Evolutionary conservation across 2,888 invertebrate species (phyloP).

Genomic region (Drosophila stalkeri): DNA sequence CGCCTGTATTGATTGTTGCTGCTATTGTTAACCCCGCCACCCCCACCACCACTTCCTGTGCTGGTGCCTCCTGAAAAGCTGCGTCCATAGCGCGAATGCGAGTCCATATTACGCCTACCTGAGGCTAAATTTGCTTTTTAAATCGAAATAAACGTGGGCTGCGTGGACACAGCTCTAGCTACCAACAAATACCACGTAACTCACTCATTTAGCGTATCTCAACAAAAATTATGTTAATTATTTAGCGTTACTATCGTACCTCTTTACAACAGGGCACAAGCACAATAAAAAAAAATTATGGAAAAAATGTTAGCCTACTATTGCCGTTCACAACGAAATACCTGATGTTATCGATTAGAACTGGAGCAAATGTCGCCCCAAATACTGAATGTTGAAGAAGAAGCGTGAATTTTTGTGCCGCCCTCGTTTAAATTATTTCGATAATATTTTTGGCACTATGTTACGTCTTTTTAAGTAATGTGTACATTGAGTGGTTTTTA

Average conservation of each 20-base stretch:
- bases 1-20: slow-evolving; percentile 78
- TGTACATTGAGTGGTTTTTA: background rate
- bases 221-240: background rate
- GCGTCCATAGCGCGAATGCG: slow-evolving; percentile 77
- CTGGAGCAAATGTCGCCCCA: background rate
- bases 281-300: slow-evolving; percentile 28
- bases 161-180: slow-evolving; percentile 13
- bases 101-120: slow-evolving; percentile 74
- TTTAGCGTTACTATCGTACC: background rate
- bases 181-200: slow-evolving; percentile 29
- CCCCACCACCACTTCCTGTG: slow-evolving; percentile 17
- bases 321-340: slow-evolving; percentile 44
- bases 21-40: slow-evolving; percentile 43
- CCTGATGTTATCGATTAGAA: slow-evolving; percentile 37
- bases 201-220: slow-evolving; percentile 42
- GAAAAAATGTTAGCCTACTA: slow-evolving; percentile 47
- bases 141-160: slow-evolving; percentile 20
- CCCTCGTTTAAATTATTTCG: background rate
- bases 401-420: background rate
- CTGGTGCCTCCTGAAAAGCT: slow-evolving; percentile 61
- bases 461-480: background rate
- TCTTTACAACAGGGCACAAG: slow-evolving; percentile 25
- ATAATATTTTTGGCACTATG: background rate
- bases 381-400: background rate
- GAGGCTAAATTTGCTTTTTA: slow-evolving; percentile 36